Evolutionary conservation across 2,888 invertebrate species (phyloP).

Genomic region (Dasysyrphus albostriatus): DNA sequence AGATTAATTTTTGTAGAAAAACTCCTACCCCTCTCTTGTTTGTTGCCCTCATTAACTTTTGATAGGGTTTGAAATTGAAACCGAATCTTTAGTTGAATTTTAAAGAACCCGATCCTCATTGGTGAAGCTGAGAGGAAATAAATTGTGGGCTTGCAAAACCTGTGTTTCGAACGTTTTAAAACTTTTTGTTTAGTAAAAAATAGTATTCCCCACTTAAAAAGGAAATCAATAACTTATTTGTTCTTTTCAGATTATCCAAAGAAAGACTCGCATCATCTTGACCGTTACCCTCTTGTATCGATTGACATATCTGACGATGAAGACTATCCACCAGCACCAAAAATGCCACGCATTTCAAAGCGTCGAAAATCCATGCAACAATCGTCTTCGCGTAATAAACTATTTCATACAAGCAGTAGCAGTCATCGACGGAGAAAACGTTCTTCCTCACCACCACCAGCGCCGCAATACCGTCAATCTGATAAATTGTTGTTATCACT

Average conservation of each 20-base stretch:
- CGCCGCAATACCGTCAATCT: conserved; percentile 46
- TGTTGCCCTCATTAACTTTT: too few species aligned
- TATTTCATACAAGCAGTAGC: conserved; percentile 22
- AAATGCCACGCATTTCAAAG: conserved; percentile 48
- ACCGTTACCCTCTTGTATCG: conserved; percentile 58
- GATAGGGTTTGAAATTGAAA: too few species aligned
- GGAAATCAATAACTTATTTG: too few species aligned
- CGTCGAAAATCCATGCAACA: conserved; percentile 51
- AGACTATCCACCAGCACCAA: conserved; percentile 52
- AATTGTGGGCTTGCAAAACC: too few species aligned
- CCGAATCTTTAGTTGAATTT: too few species aligned
- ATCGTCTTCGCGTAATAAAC: conserved; percentile 39
- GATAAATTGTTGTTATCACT: conserved; percentile 60
- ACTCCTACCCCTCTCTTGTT: too few species aligned
- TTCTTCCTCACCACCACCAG: conserved; percentile 51
- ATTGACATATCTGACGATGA: conserved; percentile 70
- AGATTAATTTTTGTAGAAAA: too few species aligned
- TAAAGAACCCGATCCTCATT: too few species aligned
- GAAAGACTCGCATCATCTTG: conserved; percentile 43
- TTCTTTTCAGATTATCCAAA: conserved; percentile 45
- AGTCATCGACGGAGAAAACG: conserved; percentile 48
- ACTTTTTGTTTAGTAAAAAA: too few species aligned
- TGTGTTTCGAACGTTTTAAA: too few species aligned
- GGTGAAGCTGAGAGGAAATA: too few species aligned
- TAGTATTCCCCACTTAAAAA: too few species aligned